Base-by-base conservation (phyloP, 2,113 vertebrate genomes). In the Telmatochromis sp. region DNA sequence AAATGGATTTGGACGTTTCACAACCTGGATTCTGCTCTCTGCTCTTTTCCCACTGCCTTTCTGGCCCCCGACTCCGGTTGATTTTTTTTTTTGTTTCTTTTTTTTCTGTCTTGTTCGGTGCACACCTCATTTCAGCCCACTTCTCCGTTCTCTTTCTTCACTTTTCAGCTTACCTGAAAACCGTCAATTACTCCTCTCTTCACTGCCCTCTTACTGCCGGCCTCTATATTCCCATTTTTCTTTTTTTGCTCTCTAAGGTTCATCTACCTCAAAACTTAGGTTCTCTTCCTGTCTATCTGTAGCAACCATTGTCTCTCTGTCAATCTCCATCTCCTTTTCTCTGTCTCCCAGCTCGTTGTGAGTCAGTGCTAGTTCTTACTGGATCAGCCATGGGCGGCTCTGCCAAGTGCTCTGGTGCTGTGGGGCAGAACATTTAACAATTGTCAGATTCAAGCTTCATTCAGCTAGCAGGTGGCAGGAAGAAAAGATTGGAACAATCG, bases 341-440 rank as follows among this genome's bases (percentile, higher is more conserved):
- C 19, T 9, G 42, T 91, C 89, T 93, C 87, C 88, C 82, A 85
- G 84, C 87, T 91, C 71, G 88, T 91, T 89, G 87, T 89, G 88
- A 94, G 88, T 93, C 90, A 81, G 85, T 81, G 79, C 82, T 83
- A 88, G 87, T 86, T 81, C 88, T 81, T 28, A 75, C 87, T 91
- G 93, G 94, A 94, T 95, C 92, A 94, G 93, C 91, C 63, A 86
- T 42, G 58, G 86, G 91, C 89, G 35, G 78, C 89, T 90, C 73
- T 92, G 92, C 91, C 89, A 90, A 91, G 80, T 81, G 87, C 85
- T 90, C 83, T 42, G 86, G 47, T 86, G 68, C 90, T 91, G 45
- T 21, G 86, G 87, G 87, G 87, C 91, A 87, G 89, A 93, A 93
- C 89, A 75, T 84, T 93, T 91, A 86, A 82, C 85, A 89, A 87